Base-by-base conservation (phyloP, 2,797 vertebrate species). In the Channa striata region DNA sequence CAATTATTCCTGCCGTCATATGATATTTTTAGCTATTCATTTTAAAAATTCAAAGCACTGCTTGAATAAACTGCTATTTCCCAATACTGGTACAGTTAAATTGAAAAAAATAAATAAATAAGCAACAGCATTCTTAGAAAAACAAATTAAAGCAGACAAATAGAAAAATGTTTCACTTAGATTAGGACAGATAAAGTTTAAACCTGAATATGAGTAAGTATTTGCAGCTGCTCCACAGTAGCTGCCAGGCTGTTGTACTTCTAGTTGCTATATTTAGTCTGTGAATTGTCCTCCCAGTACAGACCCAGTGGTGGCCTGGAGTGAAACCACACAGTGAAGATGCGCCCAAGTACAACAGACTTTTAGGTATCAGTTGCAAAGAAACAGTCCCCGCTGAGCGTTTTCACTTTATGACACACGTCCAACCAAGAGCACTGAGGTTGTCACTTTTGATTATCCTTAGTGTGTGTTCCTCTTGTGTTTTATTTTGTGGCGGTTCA, bases 361-460 rank as follows among this genome's bases (percentile, higher is more conserved):
- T 59, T 77, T 17, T 58, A 68, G 50, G 42, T 82, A 77, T 83
- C 63, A 59, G 53, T 83, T 84, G 37, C 69, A 82, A 68, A 30
- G 60, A 77, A 73, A 52, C 49, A 83, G 66, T 77, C 49, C 6
- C 54, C 53, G 40, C 54, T 47, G 63, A 71, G 60, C 62, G 57
- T 67, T 62, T 68, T 53, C n/a, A 52, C 68, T 80, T 53, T 61
- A 80, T 56, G 68, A 77, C 63, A 52, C 25, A 46, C 65, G 47
- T 14, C 33, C 53, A 43, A 78, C 57, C 23, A 36, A 71, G 36
- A 48, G 77, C 69, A 62, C 62, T 78, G 60, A 83, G 78, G 63
- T 78, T 79, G 75, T 88, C 78, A 77, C 67, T 66, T 81, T 46
- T 73, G 66, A 90, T 93, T 84, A 84, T 78, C 61, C 86, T 84